Evolutionary conservation across 2,797 vertebrate genomes (phyloP), one percentile per base, ranked within the genome.

Genomic region (Pseudotriccus pelzelni): DNA sequence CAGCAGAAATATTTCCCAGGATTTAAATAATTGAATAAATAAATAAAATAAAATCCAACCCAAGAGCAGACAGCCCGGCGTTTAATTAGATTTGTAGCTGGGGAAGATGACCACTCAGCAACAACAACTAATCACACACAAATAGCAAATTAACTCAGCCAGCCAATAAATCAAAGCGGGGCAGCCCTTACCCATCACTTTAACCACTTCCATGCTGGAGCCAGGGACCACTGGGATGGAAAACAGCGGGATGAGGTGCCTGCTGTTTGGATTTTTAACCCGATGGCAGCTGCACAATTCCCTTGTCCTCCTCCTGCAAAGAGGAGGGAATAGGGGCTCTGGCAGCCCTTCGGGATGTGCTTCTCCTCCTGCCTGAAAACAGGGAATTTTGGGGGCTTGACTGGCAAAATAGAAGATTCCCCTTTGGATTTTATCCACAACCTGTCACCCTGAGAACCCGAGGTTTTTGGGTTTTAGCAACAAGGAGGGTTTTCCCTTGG

Each of bases 31-130:
- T 22, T 7, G 14, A 41, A 12, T 43, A 43, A 43, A 50, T 10
- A 37, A 20, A 28, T 6, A 56, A 23, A 34, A 36, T 14, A n/a
- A 24, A 80, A 24, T 28, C 19, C 37, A 52, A 46, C 55, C 12
- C 68, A 28, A 14, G 27, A 19, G 21, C 30, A 62, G 37, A 30
- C 66, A 67, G 62, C n/a, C 15, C 2, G 21, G 39, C 55, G 62
- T 58, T 73, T 72, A 91, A 92, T 92, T 92, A 87, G 79, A 91
- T 96, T 92, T 94, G 94, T 84, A 66, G 46, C 11, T 67, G 74
- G 63, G 43, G 83, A 91, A 83, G 82, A 88, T 95, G 96, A 90
- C 91, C 93, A 84, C 77, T 95, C 93, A 94, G 85, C 94, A 94
- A n/a, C 59, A 59, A 11, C 84, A 69, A 72, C 82, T 88, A 66